Conservation (phyloP, 2,888 invertebrate genomes). For the Ptychoptera contaminata region DNA sequence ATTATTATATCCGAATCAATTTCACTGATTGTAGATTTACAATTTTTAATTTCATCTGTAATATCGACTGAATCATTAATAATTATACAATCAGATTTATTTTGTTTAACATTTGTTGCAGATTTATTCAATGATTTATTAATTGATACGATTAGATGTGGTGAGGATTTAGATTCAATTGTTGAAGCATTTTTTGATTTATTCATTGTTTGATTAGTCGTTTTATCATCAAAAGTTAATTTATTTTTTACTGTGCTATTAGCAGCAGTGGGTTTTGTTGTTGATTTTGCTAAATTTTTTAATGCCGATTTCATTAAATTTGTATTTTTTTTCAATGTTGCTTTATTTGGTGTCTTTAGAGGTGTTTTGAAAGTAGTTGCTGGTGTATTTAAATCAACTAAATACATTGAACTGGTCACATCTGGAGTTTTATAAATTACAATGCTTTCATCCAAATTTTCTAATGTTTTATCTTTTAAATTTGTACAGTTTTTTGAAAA, state of each 20-base stretch:
- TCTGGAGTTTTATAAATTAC: too few relatives aligned
- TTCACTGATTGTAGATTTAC: too few relatives aligned
- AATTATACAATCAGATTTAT: too few relatives aligned
- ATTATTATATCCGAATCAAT: too few relatives aligned
- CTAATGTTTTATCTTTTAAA: too few relatives aligned
- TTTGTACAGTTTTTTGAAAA: constrained; percentile 11
- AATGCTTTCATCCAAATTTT: too few relatives aligned
- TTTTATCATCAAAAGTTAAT: constrained; percentile 2
- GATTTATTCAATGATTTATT: background rate
- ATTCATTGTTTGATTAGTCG: background rate
- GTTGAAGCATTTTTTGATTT: background rate
- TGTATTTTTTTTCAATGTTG: background rate
- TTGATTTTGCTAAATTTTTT: constrained; percentile 2
- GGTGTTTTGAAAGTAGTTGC: constrained; percentile 7
- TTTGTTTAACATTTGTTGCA: background rate
- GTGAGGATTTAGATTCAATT: background rate
- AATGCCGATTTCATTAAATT: constrained; percentile 3
- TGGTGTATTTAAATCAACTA: constrained; percentile 26
- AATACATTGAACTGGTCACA: constrained; percentile 20
- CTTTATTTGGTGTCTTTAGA: constrained; percentile 7
- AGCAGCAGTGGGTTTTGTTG: too few relatives aligned
- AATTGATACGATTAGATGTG: background rate
- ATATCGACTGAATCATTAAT: too few relatives aligned
- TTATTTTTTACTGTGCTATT: background rate
- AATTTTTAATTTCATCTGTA: too few relatives aligned